Base-by-base conservation (phyloP, 2,113 vertebrate species). In the Scalopus aquaticus region DNA sequence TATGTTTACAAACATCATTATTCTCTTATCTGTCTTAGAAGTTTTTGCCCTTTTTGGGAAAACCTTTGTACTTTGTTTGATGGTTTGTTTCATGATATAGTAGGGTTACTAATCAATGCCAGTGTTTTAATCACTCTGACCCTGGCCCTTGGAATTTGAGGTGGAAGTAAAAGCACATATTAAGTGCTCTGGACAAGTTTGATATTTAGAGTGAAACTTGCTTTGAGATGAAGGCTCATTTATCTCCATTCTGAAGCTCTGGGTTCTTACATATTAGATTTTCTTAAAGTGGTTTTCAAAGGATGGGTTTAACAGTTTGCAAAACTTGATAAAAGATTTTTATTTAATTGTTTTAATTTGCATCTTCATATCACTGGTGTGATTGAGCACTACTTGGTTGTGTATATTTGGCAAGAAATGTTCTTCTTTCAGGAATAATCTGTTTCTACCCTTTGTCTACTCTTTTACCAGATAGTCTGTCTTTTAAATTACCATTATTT, bases 21-120 rank as follows among this genome's bases (percentile, higher is more conserved):
- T 89, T 89, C 91, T 62, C 74, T 49, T 72, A 67, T 79, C 56
- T 92, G 32, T 85, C 64, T 95, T 46, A 88, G 80, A 77, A 19
- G 1, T 62, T 82, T 85, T 70, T 70, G 1, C 7, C 69, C 35
- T 81, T 92, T 91, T 22, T 20, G 11, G 37, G 51, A 16, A 62
- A 56, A 17, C 0, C 32, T 89, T 86, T 91, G 24, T 89, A 67
- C 17, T 4, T 82, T 35, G 46, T 79, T 64, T 92, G 28, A 64
- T 90, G 60, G 42, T 64, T 91, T 80, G 44, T 81, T 86, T 72
- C 86, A 54, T 90, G 35, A 80, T 80, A 24, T 79, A 15, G 1
- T 64, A 78, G 49, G 26, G 24, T 15, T 88, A 11, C 69, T 82
- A 46, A 67, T 88, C 60, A 70, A 16, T 73, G 46, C 44, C 13